Evolutionary conservation across 2,797 vertebrate genomes (phyloP).

Genomic region (Chromis chromis): DNA sequence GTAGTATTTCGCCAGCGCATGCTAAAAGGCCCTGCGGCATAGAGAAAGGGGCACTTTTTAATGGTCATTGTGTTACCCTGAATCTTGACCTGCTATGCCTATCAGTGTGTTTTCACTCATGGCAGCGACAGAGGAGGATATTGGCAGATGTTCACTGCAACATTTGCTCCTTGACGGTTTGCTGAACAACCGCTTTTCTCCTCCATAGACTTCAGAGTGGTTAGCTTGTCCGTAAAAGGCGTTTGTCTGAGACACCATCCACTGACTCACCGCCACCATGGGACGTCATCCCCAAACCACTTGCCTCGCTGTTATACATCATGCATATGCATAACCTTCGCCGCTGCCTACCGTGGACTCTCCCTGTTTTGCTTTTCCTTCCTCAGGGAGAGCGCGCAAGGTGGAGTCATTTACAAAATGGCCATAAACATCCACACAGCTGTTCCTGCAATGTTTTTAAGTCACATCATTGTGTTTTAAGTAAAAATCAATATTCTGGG

Average conservation of each 20-base stretch:
- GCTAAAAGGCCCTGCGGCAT: slow-evolving; percentile 45
- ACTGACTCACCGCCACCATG: slow-evolving; percentile 70
- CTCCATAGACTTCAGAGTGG: slow-evolving; percentile 38
- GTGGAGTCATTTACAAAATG: slow-evolving; percentile 56
- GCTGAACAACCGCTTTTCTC: slow-evolving; percentile 34
- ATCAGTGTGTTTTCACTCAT: slow-evolving; percentile 36
- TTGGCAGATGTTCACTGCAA: slow-evolving; percentile 48
- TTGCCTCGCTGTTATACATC: slow-evolving; percentile 51
- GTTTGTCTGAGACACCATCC: slow-evolving; percentile 46
- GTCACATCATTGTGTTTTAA: slow-evolving; percentile 60
- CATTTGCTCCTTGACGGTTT: slow-evolving; percentile 27
- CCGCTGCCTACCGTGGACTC: slow-evolving; percentile 21
- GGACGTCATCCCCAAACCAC: slow-evolving; percentile 62
- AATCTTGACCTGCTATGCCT: slow-evolving; percentile 48
- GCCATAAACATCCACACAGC: slow-evolving; percentile 46
- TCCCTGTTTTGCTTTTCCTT: slow-evolving; percentile 43
- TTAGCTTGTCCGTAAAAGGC: slow-evolving; percentile 54
- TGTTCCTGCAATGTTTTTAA: slow-evolving; percentile 50
- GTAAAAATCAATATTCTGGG: slow-evolving; percentile 74
- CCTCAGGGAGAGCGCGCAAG: slow-evolving; percentile 31
- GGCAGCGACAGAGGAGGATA: slow-evolving; percentile 33
- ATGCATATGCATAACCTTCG: slow-evolving; percentile 56
- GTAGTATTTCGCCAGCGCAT: slow-evolving; percentile 35
- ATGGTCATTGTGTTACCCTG: slow-evolving; percentile 47
- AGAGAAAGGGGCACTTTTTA: slow-evolving; percentile 42